Evolutionary conservation across 2,888 invertebrate species (phyloP).

Genomic region (Lasioglossum lativentre): DNA sequence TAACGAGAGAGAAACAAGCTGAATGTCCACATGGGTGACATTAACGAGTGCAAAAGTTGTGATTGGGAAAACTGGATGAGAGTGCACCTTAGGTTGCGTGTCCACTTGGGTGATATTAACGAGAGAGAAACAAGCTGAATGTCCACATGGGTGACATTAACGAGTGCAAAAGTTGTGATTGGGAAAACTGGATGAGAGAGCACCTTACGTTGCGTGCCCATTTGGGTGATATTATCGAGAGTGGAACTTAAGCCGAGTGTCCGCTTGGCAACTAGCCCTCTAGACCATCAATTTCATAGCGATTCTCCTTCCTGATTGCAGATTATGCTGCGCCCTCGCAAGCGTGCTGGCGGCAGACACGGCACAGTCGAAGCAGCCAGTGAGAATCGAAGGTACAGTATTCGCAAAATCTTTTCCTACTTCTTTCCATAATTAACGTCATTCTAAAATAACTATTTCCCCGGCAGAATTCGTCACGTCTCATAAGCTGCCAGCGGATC

Average conservation of each 20-base stretch:
- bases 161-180: too few relatives aligned
- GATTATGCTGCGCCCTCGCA: constrained; percentile 86
- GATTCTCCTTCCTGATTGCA: constrained; percentile 84
- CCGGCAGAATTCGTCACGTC: constrained; percentile 88
- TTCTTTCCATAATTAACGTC: not conserved
- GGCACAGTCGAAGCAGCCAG: constrained; percentile 57
- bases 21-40: not conserved
- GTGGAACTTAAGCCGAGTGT: not conserved
- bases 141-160: not conserved
- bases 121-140: not conserved
- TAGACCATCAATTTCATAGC: constrained; percentile 9
- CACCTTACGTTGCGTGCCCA: too few relatives aligned
- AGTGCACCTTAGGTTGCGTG: too few relatives aligned
- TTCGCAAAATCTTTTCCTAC: not conserved
- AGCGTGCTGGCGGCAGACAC: constrained; percentile 85
- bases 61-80: too few relatives aligned
- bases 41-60: not conserved
- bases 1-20: not conserved
- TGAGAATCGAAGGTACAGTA: constrained; percentile 63
- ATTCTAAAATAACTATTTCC: not conserved
- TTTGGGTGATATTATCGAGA: too few relatives aligned
- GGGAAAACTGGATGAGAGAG: too few relatives aligned
- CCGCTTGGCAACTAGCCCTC: not conserved
- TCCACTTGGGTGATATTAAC: too few relatives aligned
- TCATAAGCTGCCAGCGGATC: constrained; percentile 88